Conservation (phyloP, 2,888 invertebrate species). For the Andrena haemorrhoa region DNA sequence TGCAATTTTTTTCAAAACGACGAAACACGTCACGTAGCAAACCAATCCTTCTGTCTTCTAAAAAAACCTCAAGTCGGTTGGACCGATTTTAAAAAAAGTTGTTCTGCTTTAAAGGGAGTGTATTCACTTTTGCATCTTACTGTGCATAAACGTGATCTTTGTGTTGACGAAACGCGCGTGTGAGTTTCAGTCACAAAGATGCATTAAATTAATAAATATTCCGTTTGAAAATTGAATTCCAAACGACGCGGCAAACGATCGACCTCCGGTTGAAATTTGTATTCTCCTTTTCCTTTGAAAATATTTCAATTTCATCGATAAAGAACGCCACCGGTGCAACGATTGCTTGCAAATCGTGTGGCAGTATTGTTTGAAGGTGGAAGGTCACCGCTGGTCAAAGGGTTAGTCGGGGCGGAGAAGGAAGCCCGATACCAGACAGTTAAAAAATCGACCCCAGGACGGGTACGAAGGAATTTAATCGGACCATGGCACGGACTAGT, state of each 20-base stretch:
- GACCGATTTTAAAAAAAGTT: no score
- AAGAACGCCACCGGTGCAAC: not conserved
- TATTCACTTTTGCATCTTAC: no score
- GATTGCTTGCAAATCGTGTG: not conserved
- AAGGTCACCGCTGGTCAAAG: not conserved
- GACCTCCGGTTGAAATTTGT: not conserved
- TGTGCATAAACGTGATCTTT: not conserved
- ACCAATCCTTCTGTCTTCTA: no score
- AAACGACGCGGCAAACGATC: not conserved
- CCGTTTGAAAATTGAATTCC: not conserved
- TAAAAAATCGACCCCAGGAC: constrained; percentile 47
- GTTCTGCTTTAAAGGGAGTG: no score
- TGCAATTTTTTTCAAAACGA: no score
- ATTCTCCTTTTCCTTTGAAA: not conserved
- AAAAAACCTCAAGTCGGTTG: no score
- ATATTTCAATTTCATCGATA: not conserved
- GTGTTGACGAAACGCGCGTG: not conserved
- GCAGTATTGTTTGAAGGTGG: not conserved
- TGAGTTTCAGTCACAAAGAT: not conserved
- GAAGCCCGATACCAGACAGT: constrained; percentile 29
- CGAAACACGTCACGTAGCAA: no score
- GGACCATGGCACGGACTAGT: constrained; percentile 70
- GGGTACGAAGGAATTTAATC: constrained; percentile 51
- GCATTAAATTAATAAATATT: not conserved
- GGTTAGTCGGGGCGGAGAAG: constrained; percentile 18